Conservation (phyloP, 2,888 invertebrate genomes). For the Epinotia nisella region DNA sequence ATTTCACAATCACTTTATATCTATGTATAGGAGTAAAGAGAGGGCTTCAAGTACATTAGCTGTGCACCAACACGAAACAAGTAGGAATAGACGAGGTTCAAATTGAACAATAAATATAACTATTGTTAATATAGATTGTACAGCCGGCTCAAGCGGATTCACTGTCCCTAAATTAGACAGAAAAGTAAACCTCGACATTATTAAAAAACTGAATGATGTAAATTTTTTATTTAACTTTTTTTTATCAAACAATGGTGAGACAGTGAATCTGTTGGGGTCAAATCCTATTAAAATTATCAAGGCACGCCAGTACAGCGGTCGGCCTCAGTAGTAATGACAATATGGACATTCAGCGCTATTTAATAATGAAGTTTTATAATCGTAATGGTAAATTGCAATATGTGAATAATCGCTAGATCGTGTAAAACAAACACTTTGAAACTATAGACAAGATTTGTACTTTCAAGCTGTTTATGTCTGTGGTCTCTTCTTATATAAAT, state of each 20-base stretch:
- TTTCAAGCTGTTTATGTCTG: constrained; percentile 44
- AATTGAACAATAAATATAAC: constrained; percentile 72
- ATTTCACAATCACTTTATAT: constrained; percentile 75
- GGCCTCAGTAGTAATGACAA: constrained; percentile 80
- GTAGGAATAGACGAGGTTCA: constrained; percentile 78
- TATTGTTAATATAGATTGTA: constrained; percentile 59
- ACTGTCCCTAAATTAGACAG: constrained; percentile 46
- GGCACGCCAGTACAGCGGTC: constrained; percentile 56
- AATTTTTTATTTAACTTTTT: neutral
- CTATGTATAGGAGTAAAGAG: constrained; percentile 65
- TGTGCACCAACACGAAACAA: constrained; percentile 80
- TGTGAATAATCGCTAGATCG: constrained; percentile 70
- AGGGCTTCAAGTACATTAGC: constrained; percentile 77
- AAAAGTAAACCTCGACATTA: neutral
- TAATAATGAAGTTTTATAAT: constrained; percentile 69
- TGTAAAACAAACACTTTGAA: constrained; percentile 49
- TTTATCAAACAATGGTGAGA: constrained; percentile 23
- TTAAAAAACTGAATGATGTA: neutral
- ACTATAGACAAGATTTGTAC: constrained; percentile 40
- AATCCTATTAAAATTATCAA: constrained; percentile 58
- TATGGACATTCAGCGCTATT: constrained; percentile 75
- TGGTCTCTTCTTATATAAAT: constrained; percentile 44
- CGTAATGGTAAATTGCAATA: constrained; percentile 63
- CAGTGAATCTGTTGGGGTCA: constrained; percentile 64
- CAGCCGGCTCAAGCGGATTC: constrained; percentile 63